Evolutionary conservation across 2,113 vertebrate species (phyloP).

Genomic region (Tursiops truncatus): DNA sequence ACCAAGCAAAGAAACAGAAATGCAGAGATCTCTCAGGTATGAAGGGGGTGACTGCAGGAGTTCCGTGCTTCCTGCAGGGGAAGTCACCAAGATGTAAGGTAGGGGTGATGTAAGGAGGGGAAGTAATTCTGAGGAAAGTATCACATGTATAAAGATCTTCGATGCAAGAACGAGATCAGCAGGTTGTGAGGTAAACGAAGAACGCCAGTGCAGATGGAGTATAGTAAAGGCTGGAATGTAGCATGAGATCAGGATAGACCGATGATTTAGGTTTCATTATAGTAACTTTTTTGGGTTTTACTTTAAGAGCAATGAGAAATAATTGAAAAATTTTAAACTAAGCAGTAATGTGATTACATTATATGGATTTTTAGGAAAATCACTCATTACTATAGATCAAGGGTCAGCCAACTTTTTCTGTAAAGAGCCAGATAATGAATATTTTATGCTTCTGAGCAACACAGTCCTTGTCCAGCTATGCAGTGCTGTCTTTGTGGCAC

Average conservation of each 20-base stretch:
- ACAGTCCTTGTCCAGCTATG: background rate
- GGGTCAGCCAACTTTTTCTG: background rate
- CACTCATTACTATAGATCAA: background rate
- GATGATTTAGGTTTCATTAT: background rate
- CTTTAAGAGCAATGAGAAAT: background rate
- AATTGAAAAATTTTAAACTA: background rate
- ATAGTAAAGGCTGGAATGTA: background rate
- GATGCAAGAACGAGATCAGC: background rate
- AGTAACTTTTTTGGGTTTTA: background rate
- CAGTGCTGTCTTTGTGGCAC: background rate
- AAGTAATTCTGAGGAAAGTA: slow-evolving; percentile 56
- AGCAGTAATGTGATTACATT: background rate
- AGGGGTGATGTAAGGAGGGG: slow-evolving; percentile 58
- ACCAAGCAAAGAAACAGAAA: slow-evolving; percentile 35
- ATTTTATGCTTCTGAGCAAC: background rate
- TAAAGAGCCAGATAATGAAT: background rate
- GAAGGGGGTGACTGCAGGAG: background rate
- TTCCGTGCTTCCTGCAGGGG: background rate
- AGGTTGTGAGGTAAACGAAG: background rate
- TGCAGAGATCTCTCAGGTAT: background rate
- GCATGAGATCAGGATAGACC: background rate
- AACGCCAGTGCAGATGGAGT: background rate
- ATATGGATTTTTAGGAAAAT: background rate
- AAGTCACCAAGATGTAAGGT: slow-evolving; percentile 46
- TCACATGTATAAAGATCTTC: background rate